Evolutionary conservation across 2,888 invertebrate genomes (phyloP), one percentile per base, ranked within the genome.

Genomic region (Mylabris sibirica): DNA sequence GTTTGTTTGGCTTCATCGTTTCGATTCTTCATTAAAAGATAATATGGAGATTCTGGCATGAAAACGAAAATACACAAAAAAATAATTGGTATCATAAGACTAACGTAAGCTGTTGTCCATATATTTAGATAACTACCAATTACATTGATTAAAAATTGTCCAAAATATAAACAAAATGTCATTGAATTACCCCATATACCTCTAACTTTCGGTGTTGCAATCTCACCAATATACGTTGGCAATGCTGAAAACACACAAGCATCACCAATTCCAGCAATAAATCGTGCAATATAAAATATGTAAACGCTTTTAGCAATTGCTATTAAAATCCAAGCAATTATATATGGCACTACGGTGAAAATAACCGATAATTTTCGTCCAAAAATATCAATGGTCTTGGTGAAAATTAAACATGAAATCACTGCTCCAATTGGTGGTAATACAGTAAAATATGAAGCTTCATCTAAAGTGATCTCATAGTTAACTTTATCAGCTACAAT

Each of bases 41-140:
- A 81, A 65, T 81, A 81, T 0, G 82, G 82, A 11, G 78, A 76
- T 85, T 92, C 92, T n/a, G 92, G 92, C 79, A 91, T 85, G 78
- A 88, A 88, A 57, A 82, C 24, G 80, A 91, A 88, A 20, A 87
- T 83, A 17, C 89, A 65, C 30, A 90, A 82, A 77, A 90, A 89
- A 44, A 88, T 75, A 41, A 90, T 81, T 12, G 90, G 89, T 65
- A 90, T 84, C 72, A 87, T 80, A 74, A 89, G 84, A 79, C 89
- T 90, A 80, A 89, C 86, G 66, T 84, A 84, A 65, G 89, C 89
- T 71, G 89, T 84, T 24, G 81, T 82, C 73, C 80, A 79, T 82
- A 89, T 87, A 70, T 85, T 82, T 26, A 87, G 87, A 80, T 86
- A 88, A 5, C 88, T 88, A 17, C 89, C 90, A 74, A 89, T 86